Evolutionary conservation across 1,140 invertebrate species (phyloP).

Genomic region (Drosophila triauraria): DNA sequence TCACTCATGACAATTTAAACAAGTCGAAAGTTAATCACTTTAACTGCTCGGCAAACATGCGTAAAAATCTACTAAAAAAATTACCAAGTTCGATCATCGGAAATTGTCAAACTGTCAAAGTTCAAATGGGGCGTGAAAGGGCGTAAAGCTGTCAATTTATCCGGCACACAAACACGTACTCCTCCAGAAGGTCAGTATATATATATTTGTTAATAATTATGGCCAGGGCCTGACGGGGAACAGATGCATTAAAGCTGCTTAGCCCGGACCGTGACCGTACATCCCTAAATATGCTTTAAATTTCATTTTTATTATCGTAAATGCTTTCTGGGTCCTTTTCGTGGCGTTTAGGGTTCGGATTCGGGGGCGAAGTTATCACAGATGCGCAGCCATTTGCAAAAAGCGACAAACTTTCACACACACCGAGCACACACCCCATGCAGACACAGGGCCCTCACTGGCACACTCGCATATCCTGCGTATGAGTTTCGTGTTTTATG

Average conservation of each 20-base stretch:
- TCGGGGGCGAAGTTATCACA: constrained; percentile 63
- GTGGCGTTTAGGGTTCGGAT: constrained; percentile 4
- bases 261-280: constrained; percentile 57
- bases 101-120: constrained; percentile 40
- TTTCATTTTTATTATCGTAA: constrained; percentile 59
- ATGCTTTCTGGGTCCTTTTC: constrained; percentile 48
- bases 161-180: constrained; percentile 3
- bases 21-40: constrained; percentile 29
- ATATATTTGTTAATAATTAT: constrained; percentile 27
- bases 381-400: constrained; percentile 62
- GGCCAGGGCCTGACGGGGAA: constrained; percentile 19
- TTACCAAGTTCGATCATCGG: constrained; percentile 14
- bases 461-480: constrained; percentile 39
- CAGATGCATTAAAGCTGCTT: constrained; percentile 67
- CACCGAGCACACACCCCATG: neutral
- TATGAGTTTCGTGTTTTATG: constrained; percentile 62
- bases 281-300: constrained; percentile 72
- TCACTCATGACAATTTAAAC: constrained; percentile 6
- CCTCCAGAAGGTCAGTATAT: neutral
- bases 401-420: constrained; percentile 36
- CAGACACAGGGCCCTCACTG: neutral
- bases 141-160: constrained; percentile 17
- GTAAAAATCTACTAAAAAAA: constrained; percentile 19
- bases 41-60: neutral
- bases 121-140: constrained; percentile 53